Evolutionary conservation across 1,140 invertebrate genomes (phyloP).

Genomic region (Heliconius himera): DNA sequence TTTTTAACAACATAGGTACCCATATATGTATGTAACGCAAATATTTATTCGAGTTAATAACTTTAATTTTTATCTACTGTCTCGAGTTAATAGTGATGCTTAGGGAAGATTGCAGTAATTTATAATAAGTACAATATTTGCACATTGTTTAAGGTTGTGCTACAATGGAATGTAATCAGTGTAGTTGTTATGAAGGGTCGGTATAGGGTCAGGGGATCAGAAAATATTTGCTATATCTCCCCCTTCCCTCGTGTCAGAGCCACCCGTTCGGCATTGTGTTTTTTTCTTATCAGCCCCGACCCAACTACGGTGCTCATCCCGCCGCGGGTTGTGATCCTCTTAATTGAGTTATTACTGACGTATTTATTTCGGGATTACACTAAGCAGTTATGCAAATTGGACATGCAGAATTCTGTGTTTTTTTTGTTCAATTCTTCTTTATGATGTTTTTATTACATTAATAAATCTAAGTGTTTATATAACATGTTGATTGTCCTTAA

Average conservation of each 20-base stretch:
- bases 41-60: not conserved
- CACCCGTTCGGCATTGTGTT: slow-evolving; percentile 53
- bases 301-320: slow-evolving; percentile 28
- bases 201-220: slow-evolving; percentile 55
- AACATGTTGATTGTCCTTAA: too few species aligned
- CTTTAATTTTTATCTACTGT: too few species aligned
- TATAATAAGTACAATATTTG: slow-evolving; percentile 46
- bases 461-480: too few species aligned
- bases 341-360: slow-evolving; percentile 75
- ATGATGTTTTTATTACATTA: too few species aligned
- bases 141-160: slow-evolving; percentile 59
- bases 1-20: not conserved
- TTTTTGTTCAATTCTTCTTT: not conserved
- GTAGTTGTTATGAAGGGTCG: slow-evolving; percentile 60
- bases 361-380: slow-evolving; percentile 63
- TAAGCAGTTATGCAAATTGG: slow-evolving; percentile 35
- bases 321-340: slow-evolving; percentile 60
- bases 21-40: not conserved
- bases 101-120: slow-evolving; percentile 4
- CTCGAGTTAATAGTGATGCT: not conserved
- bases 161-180: slow-evolving; percentile 73
- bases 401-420: not conserved
- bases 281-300: slow-evolving; percentile 55
- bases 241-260: slow-evolving; percentile 47
- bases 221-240: slow-evolving; percentile 54